phyloP scores from a whole-genome alignment of 2,797 vertebrate genomes.

The Cyprinella venusta region DNA sequence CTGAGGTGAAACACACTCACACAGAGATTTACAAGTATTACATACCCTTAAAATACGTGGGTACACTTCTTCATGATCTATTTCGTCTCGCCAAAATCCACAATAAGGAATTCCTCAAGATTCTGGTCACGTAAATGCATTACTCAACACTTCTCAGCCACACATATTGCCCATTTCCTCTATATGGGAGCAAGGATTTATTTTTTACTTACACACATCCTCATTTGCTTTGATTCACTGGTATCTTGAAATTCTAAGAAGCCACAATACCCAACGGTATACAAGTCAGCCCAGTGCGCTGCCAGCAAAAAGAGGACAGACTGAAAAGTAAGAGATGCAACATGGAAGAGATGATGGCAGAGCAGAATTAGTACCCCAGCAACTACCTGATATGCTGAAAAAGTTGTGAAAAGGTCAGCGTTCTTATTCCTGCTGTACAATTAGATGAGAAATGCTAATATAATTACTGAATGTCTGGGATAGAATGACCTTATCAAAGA shows the following conservation, averaged over 20 bases:
- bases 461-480: slow-evolving; percentile 62
- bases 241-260: slow-evolving; percentile 36
- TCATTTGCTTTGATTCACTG: slow-evolving; percentile 27
- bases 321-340: slow-evolving; percentile 33
- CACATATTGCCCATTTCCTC: slow-evolving; percentile 45
- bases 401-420: slow-evolving; percentile 71
- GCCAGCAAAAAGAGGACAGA: slow-evolving; percentile 44
- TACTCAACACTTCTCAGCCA: slow-evolving; percentile 44
- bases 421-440: slow-evolving; percentile 64
- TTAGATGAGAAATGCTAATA: slow-evolving; percentile 67
- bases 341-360: slow-evolving; percentile 51
- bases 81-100: slow-evolving; percentile 4
- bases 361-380: slow-evolving; percentile 61
- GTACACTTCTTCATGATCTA: slow-evolving; percentile 5
- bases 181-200: slow-evolving; percentile 31
- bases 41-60: not conserved
- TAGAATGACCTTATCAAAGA: slow-evolving; percentile 73
- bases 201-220: slow-evolving; percentile 43
- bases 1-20: slow-evolving; percentile 30
- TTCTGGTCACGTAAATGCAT: slow-evolving; percentile 22
- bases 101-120: slow-evolving; percentile 39
- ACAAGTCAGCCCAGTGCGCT: not conserved
- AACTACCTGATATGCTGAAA: slow-evolving; percentile 52
- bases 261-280: slow-evolving; percentile 14
- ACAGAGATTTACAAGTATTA: not conserved